Conservation (phyloP, 2,888 invertebrate species). For the Pandemis cinnamomeana region DNA sequence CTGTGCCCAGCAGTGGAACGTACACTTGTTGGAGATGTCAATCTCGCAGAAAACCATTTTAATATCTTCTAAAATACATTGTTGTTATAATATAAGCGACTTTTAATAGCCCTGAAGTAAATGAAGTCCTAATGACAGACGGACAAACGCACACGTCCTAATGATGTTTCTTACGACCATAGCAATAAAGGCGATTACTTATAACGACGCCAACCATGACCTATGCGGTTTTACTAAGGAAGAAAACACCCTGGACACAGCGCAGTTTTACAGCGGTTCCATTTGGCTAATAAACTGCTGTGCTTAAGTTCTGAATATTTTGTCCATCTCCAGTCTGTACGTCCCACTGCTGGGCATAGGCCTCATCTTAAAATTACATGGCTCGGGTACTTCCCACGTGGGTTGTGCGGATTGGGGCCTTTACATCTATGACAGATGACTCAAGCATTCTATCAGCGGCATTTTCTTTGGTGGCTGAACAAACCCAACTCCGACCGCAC, state of each 20-base stretch:
- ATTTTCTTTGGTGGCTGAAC: too few relatives aligned
- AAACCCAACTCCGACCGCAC: too few relatives aligned
- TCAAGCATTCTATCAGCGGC: too few relatives aligned
- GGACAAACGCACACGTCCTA: constrained; percentile 9
- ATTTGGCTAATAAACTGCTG: background rate
- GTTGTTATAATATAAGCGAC: background rate
- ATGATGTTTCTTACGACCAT: constrained; percentile 12
- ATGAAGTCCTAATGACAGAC: constrained; percentile 6
- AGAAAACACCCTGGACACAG: constrained; percentile 19
- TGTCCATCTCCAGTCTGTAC: too few relatives aligned
- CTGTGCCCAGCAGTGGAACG: too few relatives aligned
- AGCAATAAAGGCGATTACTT: constrained; percentile 9
- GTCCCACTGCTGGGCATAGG: too few relatives aligned
- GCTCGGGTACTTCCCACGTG: too few relatives aligned
- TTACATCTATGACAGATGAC: too few relatives aligned
- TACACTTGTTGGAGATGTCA: too few relatives aligned
- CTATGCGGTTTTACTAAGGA: constrained; percentile 33
- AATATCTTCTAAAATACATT: background rate
- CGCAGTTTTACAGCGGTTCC: background rate
- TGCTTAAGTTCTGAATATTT: too few relatives aligned
- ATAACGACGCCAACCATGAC: constrained; percentile 36
- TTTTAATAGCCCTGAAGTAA: background rate
- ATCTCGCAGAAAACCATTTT: background rate
- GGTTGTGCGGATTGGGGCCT: too few relatives aligned
- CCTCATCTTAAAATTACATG: too few relatives aligned